phyloP scores from a whole-genome alignment of 2,888 invertebrate species.

The Orthosia gothica region DNA sequence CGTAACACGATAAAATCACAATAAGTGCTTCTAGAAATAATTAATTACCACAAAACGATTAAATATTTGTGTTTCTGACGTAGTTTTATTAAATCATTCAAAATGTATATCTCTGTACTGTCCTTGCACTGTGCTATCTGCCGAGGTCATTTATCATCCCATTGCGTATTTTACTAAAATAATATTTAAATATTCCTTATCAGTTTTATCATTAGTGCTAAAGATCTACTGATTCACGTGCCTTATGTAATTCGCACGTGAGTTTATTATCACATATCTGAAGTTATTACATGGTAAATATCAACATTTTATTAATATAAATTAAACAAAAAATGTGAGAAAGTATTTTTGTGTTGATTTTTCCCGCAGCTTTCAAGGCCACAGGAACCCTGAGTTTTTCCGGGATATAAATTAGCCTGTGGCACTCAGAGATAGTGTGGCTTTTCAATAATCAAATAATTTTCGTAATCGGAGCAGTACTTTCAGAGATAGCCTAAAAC shows the following conservation, averaged over 20 bases:
- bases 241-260: conserved; percentile 45
- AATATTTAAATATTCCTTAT: conserved; percentile 24
- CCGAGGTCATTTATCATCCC: conserved; percentile 22
- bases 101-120: conserved; percentile 1
- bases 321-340: not conserved
- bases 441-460: not conserved
- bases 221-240: conserved; percentile 37
- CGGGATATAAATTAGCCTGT: not conserved
- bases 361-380: not conserved
- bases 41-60: not conserved
- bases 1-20: not conserved
- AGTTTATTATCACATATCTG: conserved; percentile 33
- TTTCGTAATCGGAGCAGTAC: not conserved
- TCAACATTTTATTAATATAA: not conserved
- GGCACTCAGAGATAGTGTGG: not conserved
- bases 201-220: conserved; percentile 35
- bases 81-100: not conserved
- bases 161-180: conserved; percentile 36
- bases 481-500: not conserved
- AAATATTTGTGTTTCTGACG: not conserved
- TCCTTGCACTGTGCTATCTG: conserved; percentile 19
- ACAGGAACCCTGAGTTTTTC: not conserved
- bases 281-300: conserved; percentile 18
- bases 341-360: not conserved
- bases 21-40: not conserved